These are phyloP conservation scores for Danionella cerebrum DNA, from an alignment of 2,113 vertebrate genomes.

Conservation along the genomic window DNA sequence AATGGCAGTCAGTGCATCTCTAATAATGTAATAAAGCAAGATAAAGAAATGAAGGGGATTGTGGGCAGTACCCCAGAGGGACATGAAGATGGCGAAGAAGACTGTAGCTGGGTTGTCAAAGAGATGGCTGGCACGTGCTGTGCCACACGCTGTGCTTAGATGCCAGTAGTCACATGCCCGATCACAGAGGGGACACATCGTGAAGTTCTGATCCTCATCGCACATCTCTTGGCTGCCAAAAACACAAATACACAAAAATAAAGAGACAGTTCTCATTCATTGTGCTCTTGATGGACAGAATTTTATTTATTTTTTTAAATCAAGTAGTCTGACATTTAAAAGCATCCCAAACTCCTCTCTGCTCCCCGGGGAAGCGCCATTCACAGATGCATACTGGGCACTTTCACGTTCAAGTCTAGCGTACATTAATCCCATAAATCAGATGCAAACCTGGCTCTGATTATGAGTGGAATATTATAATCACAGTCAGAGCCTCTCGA, in stretches of 20 bases:
- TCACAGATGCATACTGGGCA: neutral
- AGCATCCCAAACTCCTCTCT: neutral
- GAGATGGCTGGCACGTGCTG: constrained; percentile 86
- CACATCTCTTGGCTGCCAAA: constrained; percentile 87
- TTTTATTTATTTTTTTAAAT: too few species aligned
- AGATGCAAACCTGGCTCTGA: neutral
- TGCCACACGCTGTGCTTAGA: constrained; percentile 86
- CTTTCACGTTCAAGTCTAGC: neutral
- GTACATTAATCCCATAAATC: neutral
- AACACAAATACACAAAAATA: constrained; percentile 10
- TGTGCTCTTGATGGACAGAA: too few species aligned
- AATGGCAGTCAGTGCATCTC: neutral
- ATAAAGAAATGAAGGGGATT: neutral
- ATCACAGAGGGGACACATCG: constrained; percentile 97
- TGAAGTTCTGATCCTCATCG: constrained; percentile 79
- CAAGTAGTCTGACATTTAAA: neutral
- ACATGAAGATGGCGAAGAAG: constrained; percentile 97
- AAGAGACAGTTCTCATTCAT: neutral
- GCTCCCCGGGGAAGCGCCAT: neutral
- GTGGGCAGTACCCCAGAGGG: constrained; percentile 84
- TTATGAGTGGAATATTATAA: neutral
- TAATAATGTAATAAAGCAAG: neutral
- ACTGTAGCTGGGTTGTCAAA: constrained; percentile 96
- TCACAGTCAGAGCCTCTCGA: neutral
- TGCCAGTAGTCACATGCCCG: constrained; percentile 91